A percentile compares a stretch with the other conserved stretches of the same genome.
Conservation (phyloP, 2,797 vertebrate species). For the Petrocephalus sullivani region DNA sequence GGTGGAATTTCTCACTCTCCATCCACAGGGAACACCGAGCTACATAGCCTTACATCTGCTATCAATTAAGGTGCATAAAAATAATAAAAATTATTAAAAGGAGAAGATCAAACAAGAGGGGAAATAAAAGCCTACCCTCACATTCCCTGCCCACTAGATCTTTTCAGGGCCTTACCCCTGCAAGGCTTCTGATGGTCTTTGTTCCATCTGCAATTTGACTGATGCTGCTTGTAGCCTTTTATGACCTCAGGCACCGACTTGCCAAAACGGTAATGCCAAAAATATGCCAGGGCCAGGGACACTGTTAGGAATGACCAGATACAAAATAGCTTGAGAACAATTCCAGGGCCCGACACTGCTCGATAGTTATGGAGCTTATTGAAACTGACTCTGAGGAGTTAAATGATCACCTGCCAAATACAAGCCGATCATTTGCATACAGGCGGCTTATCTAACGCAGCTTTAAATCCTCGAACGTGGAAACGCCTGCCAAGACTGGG, state of each 20-base stretch:
- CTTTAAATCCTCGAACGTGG: neutral
- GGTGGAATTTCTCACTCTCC: conserved; percentile 46
- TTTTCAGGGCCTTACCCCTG: conserved; percentile 41
- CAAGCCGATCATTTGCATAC: neutral
- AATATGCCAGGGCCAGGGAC: neutral
- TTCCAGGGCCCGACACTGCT: neutral
- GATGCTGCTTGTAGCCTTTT: conserved; percentile 10
- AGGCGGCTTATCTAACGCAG: neutral
- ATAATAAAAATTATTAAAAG: conserved; percentile 37
- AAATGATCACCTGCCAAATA: neutral
- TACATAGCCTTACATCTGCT: conserved; percentile 69
- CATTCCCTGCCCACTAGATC: conserved; percentile 26
- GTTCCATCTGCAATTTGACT: conserved; percentile 14
- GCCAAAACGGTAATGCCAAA: neutral
- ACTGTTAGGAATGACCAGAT: neutral
- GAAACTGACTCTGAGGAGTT: neutral
- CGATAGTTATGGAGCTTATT: neutral
- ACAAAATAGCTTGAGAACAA: conserved; percentile 38
- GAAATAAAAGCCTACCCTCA: conserved; percentile 37
- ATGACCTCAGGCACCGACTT: neutral
- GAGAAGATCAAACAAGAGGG: conserved; percentile 47
- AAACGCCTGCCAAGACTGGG: conserved; percentile 2
- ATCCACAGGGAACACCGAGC: conserved; percentile 46
- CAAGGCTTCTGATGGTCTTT: conserved; percentile 41
- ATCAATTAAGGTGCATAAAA: conserved; percentile 72